Evolutionary conservation across 2,888 invertebrate species (phyloP).

Genomic region (Aleiodes testaceus): DNA sequence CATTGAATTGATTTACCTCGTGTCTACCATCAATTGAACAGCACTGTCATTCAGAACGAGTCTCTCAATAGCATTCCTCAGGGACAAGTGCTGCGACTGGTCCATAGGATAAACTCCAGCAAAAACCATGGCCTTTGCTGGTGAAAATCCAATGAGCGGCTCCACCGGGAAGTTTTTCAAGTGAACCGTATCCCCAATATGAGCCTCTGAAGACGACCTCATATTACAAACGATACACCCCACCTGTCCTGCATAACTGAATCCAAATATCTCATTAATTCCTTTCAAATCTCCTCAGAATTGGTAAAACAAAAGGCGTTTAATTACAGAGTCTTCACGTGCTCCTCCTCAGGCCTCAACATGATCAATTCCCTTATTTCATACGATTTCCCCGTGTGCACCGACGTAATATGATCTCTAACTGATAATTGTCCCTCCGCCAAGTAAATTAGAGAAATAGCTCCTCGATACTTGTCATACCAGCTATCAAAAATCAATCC

Average conservation of each 20-base stretch:
- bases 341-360: slow-evolving; percentile 84
- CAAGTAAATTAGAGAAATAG: slow-evolving; percentile 84
- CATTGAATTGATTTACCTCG: slow-evolving; percentile 80
- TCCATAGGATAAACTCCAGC: slow-evolving; percentile 94
- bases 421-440: slow-evolving; percentile 83
- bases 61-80: slow-evolving; percentile 90
- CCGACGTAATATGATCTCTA: slow-evolving; percentile 85
- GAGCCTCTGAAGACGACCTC: slow-evolving; percentile 82
- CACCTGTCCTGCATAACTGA: slow-evolving; percentile 90
- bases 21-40: slow-evolving; percentile 86
- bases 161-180: slow-evolving; percentile 75
- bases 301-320: neutral
- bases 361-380: slow-evolving; percentile 86
- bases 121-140: slow-evolving; percentile 87
- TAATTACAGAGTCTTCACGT: slow-evolving; percentile 78
- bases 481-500: slow-evolving; percentile 95
- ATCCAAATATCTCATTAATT: slow-evolving; percentile 47
- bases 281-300: slow-evolving; percentile 13
- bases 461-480: slow-evolving; percentile 91
- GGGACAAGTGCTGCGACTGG: slow-evolving; percentile 84
- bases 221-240: slow-evolving; percentile 90
- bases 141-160: slow-evolving; percentile 79
- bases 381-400: slow-evolving; percentile 83
- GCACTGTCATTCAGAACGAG: slow-evolving; percentile 95
- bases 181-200: slow-evolving; percentile 85